These are phyloP conservation scores for Arnoldichthys spilopterus DNA, from an alignment of 2,797 vertebrate species.

Conservation along the genomic window DNA sequence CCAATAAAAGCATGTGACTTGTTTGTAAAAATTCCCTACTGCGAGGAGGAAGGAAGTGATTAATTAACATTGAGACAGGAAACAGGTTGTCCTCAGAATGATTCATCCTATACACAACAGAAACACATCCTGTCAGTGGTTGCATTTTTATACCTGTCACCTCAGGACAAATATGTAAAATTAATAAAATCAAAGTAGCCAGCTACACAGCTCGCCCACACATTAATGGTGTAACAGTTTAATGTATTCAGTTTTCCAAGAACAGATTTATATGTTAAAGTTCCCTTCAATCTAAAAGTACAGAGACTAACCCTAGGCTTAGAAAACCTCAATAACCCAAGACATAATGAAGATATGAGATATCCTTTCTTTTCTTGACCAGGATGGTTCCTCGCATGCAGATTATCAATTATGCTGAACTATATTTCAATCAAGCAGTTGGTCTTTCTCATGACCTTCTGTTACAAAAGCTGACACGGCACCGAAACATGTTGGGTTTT, in stretches of 20 bases:
- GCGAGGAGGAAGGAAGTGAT: conserved; percentile 63
- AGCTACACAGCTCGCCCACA: conserved; percentile 2
- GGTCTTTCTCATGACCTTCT: conserved; percentile 53
- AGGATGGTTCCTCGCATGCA: neutral
- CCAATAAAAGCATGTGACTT: conserved; percentile 67
- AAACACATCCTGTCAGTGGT: conserved; percentile 54
- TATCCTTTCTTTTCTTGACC: neutral
- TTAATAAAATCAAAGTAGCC: conserved; percentile 26
- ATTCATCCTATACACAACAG: conserved; percentile 61
- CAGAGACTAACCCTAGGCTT: neutral
- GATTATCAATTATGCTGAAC: conserved; percentile 40
- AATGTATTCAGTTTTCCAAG: neutral
- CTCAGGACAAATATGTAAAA: conserved; percentile 43
- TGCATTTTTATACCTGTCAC: conserved; percentile 64
- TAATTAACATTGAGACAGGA: conserved; percentile 62
- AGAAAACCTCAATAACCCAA: neutral
- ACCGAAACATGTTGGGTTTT: conserved; percentile 52
- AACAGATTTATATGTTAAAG: neutral
- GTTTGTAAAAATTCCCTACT: conserved; percentile 38
- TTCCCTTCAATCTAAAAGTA: neutral
- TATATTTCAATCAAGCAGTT: conserved; percentile 44
- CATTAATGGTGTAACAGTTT: conserved; percentile 1
- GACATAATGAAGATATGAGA: neutral
- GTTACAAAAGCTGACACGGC: conserved; percentile 52
- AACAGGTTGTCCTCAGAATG: conserved; percentile 64